Base-by-base conservation (phyloP, 2,113 vertebrate species). In the Periophthalmodon schlosseri region DNA sequence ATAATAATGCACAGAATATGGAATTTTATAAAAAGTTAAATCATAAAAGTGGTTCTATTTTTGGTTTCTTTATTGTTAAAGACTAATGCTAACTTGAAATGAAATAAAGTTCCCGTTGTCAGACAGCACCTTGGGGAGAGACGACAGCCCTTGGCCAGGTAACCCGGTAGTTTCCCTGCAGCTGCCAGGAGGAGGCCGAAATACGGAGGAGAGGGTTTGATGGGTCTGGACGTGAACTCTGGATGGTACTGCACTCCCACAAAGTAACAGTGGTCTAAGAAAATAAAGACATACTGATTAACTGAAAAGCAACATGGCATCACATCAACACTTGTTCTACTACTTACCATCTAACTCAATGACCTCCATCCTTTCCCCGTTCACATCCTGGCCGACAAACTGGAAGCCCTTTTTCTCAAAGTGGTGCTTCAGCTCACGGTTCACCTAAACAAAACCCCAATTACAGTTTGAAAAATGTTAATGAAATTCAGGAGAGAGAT, bases 161-260 rank as follows among this genome's bases (percentile, higher is more conserved):
- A 98, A 88, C 95, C 92, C 0, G 92, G 92, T 18, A 99, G 96
- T 73, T 96, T 95, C 76, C 96, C 96, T 18, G 94, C 94, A 3
- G 97, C 95, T 0, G 97, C 96, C 89, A 98, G 85, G 50, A 98
- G 93, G 24, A 99, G 95, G 70, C 97, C 97, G 0, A 98, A 96
- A 91, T 99, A 99, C 0, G 97, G 97, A 2, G 97, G 96, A 0
- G 97, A 99, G 0, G 97, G 97, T 79, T 97, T 98, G 79, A 99
- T 98, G 23, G 98, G 98, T 21, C 97, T 94, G 5, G 97, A 99
- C 75, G 97, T 96, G 88, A 99, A 99, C 84, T 99, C 98, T 0
- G 98, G 97, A 73, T 99, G 98, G 71, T 95, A 99, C 92, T 99
- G 97, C 46, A 99, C 96, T 1, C 96, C 98, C 11, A 98, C 95